These are phyloP conservation scores for Ameiurus melas DNA, from an alignment of 2,113 vertebrate species.

Conservation along the genomic window DNA sequence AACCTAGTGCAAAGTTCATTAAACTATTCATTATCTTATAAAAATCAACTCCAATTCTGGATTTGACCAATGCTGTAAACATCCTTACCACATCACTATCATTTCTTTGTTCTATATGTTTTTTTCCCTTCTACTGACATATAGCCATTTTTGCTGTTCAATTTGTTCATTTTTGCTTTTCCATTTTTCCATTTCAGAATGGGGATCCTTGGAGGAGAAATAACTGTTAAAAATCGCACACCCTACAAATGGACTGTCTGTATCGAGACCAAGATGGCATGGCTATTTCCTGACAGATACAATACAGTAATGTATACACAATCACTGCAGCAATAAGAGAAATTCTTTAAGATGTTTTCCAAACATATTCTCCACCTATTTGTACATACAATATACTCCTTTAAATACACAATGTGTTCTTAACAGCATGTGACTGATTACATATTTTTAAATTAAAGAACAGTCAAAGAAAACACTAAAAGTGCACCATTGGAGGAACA, in stretches of 20 bases:
- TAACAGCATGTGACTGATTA: neutral
- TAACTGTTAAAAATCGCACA: neutral
- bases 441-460: neutral
- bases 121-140: no score
- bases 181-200: slow-evolving; percentile 1
- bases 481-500: neutral
- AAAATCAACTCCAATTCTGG: no score
- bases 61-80: no score
- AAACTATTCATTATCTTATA: no score
- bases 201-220: slow-evolving; percentile 7
- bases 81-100: no score
- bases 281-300: neutral
- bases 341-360: neutral
- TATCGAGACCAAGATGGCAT: neutral
- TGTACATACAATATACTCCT: neutral
- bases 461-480: neutral
- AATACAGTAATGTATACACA: slow-evolving; percentile 1
- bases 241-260: slow-evolving; percentile 2
- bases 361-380: neutral
- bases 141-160: no score
- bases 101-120: no score
- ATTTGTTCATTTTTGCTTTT: no score
- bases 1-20: no score
- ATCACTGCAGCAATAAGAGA: neutral
- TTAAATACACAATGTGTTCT: neutral